Evolutionary conservation across 2,113 vertebrate genomes (phyloP), one percentile per base, ranked within the genome.

Genomic region (Laterallus jamaicensis): DNA sequence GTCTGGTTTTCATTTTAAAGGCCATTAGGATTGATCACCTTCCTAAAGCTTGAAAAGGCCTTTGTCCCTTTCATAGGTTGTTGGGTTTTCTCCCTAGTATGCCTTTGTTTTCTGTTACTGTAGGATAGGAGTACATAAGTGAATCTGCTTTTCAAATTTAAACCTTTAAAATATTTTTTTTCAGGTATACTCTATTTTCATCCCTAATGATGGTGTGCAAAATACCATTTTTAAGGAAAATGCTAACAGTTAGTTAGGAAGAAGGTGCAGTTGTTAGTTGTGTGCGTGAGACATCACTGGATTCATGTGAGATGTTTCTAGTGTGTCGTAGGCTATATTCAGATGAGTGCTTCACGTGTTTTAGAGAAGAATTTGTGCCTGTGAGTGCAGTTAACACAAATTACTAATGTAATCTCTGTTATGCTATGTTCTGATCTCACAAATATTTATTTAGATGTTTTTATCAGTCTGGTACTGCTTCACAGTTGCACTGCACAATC

Each of bases 101-200:
- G 3, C 26, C 10, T 58, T 5, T n/a, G 47, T 91, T 88, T 81
- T 56, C 31, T 81, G 0, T 64, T 70, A 7, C 37, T 52, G 2
- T 35, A 0, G 32, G 25, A 22, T 68, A 71, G 25, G 59, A 82
- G 32, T 35, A 7, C 3, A 0, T 20, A 37, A n/a, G 20, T 54
- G 28, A 84, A 3, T 55, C 86, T 93, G 18, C 52, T 78, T 70
- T 83, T 47, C 24, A 19, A 4, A 58, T 52, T 68, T 20, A 59
- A 67, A 54, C 16, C 73, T 70, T 6, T 5, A 8, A 3, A 13
- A 19, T 6, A 19, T 6, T 2, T 79, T 73, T 77, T 73, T 77
- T 7, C 40, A 14, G 11, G 3, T 70, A 8, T 21, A 16, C 20
- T 6, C 5, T 5, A 1, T 49, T 80, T 56, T 52, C 76, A 26